phyloP scores from a whole-genome alignment of 2,888 invertebrate genomes.

The Beris morrisii region DNA sequence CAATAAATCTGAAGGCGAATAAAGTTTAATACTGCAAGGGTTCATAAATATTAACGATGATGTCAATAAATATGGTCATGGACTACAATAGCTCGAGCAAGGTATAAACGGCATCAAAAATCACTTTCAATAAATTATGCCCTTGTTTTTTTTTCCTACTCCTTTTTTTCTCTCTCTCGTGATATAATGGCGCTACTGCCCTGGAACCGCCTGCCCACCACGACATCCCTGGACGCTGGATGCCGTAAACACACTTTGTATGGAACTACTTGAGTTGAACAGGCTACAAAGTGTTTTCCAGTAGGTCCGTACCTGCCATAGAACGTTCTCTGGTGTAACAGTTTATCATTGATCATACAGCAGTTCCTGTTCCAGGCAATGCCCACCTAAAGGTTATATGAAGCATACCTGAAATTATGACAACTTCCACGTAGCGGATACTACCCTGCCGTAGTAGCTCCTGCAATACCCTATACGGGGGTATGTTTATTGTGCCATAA shows the following conservation, averaged over 20 bases:
- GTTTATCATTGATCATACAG: constrained; percentile 13
- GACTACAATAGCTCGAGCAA: constrained; percentile 15
- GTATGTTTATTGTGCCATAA: constrained; percentile 36
- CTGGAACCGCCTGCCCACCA: constrained; percentile 12
- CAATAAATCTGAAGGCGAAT: constrained; percentile 16
- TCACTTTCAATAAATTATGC: constrained; percentile 34
- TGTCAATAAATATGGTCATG: constrained; percentile 34
- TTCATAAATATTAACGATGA: constrained; percentile 37
- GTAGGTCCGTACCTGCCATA: no score
- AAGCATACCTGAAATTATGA: constrained; percentile 18
- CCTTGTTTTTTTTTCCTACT: not conserved
- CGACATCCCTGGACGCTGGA: constrained; percentile 4
- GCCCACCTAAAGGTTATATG: not conserved
- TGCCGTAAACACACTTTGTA: constrained; percentile 17
- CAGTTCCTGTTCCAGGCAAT: not conserved
- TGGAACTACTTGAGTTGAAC: constrained; percentile 21
- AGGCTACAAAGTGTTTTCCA: not conserved
- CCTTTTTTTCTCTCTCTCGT: not conserved
- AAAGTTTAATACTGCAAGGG: constrained; percentile 16
- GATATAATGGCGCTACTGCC: no score
- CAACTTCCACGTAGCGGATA: no score
- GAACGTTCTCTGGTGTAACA: no score
- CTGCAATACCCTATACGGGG: no score
- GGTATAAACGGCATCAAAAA: constrained; percentile 30
- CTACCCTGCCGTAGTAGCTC: no score